Evolutionary conservation across 2,797 vertebrate genomes (phyloP).

Genomic region (Thaleichthys pacificus): DNA sequence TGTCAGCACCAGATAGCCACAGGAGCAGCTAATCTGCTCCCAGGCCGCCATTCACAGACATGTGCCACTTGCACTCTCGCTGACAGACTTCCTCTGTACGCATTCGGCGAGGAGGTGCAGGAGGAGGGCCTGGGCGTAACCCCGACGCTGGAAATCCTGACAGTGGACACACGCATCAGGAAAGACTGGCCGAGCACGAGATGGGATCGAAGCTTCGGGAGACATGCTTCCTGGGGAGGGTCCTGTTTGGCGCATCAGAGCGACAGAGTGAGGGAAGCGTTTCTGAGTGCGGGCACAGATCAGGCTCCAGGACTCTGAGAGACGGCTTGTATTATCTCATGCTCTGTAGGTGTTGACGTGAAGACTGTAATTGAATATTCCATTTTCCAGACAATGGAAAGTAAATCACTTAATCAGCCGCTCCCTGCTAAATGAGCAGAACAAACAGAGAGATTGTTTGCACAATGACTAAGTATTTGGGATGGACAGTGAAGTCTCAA

Average conservation of each 20-base stretch:
- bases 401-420: conserved; percentile 64
- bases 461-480: conserved; percentile 73
- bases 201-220: conserved; percentile 54
- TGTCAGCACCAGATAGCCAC: conserved; percentile 79
- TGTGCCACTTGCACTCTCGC: conserved; percentile 70
- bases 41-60: conserved; percentile 59
- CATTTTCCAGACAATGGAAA: conserved; percentile 72
- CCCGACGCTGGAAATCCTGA: conserved; percentile 65
- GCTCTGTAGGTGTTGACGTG: conserved; percentile 60
- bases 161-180: conserved; percentile 54
- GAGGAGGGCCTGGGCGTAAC: conserved; percentile 55
- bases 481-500: conserved; percentile 61
- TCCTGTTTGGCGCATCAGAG: conserved; percentile 38
- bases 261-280: conserved; percentile 28
- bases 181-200: conserved; percentile 46
- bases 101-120: conserved; percentile 45
- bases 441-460: conserved; percentile 72
- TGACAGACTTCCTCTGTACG: conserved; percentile 65
- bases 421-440: conserved; percentile 64
- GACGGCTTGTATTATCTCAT: conserved; percentile 60
- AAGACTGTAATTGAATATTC: conserved; percentile 63
- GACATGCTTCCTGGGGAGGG: conserved; percentile 46
- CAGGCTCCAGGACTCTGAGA: conserved; percentile 32
- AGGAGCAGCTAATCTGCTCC: conserved; percentile 71
- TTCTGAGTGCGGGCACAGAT: conserved; percentile 6